Base-by-base conservation (phyloP, 2,888 invertebrate species). In the Eilema depressum region DNA sequence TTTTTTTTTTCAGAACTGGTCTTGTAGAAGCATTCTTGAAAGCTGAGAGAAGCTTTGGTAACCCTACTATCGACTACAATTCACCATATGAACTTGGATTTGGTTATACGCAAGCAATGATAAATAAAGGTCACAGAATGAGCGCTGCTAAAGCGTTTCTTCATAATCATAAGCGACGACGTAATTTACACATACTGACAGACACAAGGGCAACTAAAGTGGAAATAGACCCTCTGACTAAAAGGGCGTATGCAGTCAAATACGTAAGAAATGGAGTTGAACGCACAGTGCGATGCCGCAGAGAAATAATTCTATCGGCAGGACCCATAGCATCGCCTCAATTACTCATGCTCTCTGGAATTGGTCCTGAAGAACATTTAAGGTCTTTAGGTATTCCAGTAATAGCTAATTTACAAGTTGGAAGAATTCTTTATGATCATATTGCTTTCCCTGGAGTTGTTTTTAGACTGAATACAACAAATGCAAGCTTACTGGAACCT, bases 301-400 rank as follows among this genome's bases (percentile, higher is more conserved):
- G 97, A 84, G 98, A 98, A 93, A 96, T 99, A 0, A 97, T 99
- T 74, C 85, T 99, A 26, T 97, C 98, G 14, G 98, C 98, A 0
- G 99, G 99, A 0, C 96, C 98, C 1, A 97, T 99, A 75, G 98
- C 97, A 83, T 97, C 98, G 0, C 98, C 99, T 0, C 99, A 99
- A 89, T 88, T 99, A 23, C 96, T 99, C n/a, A 98, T 99, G 98
- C 91, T 99, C 2, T 98, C 98, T 8, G 98, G 98, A 17, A 88
- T 96, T 20, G 96, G 96, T 0, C 96, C 96, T 0, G 89, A 90
- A 72, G 91, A 96, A 74, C 95, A 97, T 83, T 91, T 97, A 2
- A 87, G 95, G 72, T 90, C 94, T 12, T 90, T 96, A 8, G 95
- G 95, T 0, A 96, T 97, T 72, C 96, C 97, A 0, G 91, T 97